phyloP scores from a whole-genome alignment of 2,888 invertebrate species.

The Lasioglossum lativentre region DNA sequence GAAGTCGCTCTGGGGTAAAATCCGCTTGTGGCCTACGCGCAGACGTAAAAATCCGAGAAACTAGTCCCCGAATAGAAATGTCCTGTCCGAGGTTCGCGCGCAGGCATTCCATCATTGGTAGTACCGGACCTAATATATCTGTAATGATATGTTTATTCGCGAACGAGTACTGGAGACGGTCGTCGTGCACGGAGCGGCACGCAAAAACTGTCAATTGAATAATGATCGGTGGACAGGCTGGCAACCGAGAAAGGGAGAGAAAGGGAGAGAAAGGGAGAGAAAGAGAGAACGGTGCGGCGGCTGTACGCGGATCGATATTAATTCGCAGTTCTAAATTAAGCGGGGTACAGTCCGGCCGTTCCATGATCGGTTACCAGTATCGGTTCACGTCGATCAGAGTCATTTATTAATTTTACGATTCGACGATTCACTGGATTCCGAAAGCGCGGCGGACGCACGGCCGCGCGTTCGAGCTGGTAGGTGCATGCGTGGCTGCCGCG shows the following conservation, averaged over 20 bases:
- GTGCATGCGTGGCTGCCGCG: background rate
- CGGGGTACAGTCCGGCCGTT: constrained; percentile 31
- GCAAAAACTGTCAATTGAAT: constrained; percentile 38
- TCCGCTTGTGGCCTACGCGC: background rate
- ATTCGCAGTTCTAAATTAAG: constrained; percentile 57
- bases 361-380: constrained; percentile 59
- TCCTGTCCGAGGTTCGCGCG: background rate
- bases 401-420: constrained; percentile 73
- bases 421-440: constrained; percentile 66
- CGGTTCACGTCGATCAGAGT: constrained; percentile 61
- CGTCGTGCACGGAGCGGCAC: constrained; percentile 18
- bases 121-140: constrained; percentile 23
- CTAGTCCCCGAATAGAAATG: constrained; percentile 13
- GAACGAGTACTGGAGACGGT: constrained; percentile 28
- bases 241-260: constrained; percentile 4
- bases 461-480: constrained; percentile 16
- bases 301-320: constrained; percentile 48
- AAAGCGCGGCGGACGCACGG: constrained; percentile 26
- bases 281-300: constrained; percentile 13
- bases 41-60: background rate
- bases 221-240: constrained; percentile 47
- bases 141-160: constrained; percentile 43
- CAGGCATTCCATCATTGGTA: background rate
- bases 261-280: background rate
- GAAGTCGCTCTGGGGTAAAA: constrained; percentile 7